Base-by-base conservation (phyloP, 1,140 invertebrate genomes). In the Musca vetustissima region DNA sequence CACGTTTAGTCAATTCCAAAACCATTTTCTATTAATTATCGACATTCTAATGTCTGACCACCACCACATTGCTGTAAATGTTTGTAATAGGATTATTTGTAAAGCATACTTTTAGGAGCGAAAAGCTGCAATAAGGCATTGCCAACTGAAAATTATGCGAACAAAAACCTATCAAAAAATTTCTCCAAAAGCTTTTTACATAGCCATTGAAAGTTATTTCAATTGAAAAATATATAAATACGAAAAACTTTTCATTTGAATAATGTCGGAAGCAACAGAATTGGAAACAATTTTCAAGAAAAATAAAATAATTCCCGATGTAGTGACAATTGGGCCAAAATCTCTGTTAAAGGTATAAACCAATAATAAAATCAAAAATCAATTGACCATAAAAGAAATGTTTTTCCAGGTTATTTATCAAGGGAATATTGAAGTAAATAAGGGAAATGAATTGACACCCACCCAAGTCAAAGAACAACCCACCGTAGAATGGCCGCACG, bases 391-490 rank as follows among this genome's bases (percentile, higher is more conserved):
- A n/a, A n/a, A n/a, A n/a, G n/a, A n/a, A n/a, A n/a, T n/a, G n/a
- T n/a, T n/a, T n/a, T 70, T 47, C 47, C 24, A 64, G 57, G 28
- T 69, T 4, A 64, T 3, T 14, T 69, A 66, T 24, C 36, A 50
- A 24, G 74, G 71, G n/a, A 64, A 52, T 4, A 70, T 80, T n/a
- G 87, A 88, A 1, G 82, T 47, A 2, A 22, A 89, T 9, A 74
- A 85, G 57, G 90, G 90, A 3, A 90, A 89, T 78, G 87, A 87
- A 72, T 78, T 91, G 70, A 88, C 90, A 67, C 88, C 88, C 7
- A 91, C 88, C 0, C 86, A 90, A 75, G 91, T 92, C 0, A 90
- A 91, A 77, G 83, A 88, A 76, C 83, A 82, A 65, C 91, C 91
- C 1, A 83, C 74, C 0, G 86, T 93, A 1, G 84, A 87, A 21